These are phyloP conservation scores for Chymomyza fuscimana DNA, from an alignment of 2,888 invertebrate species.

Conservation along the genomic window DNA sequence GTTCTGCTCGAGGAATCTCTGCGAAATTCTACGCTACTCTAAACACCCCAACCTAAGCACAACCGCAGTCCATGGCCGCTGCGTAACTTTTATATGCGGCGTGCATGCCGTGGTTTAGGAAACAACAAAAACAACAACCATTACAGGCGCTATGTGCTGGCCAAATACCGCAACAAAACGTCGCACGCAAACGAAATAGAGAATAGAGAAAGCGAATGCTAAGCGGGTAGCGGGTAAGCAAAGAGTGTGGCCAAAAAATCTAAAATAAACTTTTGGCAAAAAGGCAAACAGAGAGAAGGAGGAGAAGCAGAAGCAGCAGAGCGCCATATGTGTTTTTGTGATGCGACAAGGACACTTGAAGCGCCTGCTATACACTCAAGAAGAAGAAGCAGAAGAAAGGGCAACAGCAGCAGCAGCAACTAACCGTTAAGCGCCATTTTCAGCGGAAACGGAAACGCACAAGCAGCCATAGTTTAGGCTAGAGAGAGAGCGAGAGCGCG, in stretches of 20 bases:
- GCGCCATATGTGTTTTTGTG: conserved; percentile 59
- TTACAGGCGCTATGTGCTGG: conserved; percentile 51
- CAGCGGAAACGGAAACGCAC: conserved; percentile 23
- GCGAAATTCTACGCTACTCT: background rate
- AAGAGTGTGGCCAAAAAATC: conserved; percentile 23
- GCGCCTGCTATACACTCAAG: conserved; percentile 61
- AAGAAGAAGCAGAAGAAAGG: conserved; percentile 25
- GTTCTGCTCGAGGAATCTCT: conserved; percentile 24
- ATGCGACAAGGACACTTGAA: conserved; percentile 70
- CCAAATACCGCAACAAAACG: conserved; percentile 50
- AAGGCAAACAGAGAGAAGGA: conserved; percentile 29
- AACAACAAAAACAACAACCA: conserved; percentile 45
- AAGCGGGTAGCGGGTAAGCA: too few relatives aligned
- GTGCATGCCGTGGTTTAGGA: conserved; percentile 45
- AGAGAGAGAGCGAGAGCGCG: background rate
- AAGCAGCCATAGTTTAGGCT: conserved; percentile 38
- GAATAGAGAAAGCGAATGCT: conserved; percentile 38
- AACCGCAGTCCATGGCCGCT: conserved; percentile 44
- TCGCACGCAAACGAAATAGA: conserved; percentile 42
- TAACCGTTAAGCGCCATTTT: too few relatives aligned
- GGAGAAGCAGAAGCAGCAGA: conserved; percentile 23
- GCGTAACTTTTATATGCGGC: conserved; percentile 48
- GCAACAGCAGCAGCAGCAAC: conserved; percentile 25
- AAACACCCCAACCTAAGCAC: background rate
- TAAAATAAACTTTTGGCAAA: conserved; percentile 24